A percentile compares a stretch with the other conserved stretches of the same genome.
Evolutionary conservation across 2,113 vertebrate genomes (phyloP).

Genomic region (Amblyornis subalaris): DNA sequence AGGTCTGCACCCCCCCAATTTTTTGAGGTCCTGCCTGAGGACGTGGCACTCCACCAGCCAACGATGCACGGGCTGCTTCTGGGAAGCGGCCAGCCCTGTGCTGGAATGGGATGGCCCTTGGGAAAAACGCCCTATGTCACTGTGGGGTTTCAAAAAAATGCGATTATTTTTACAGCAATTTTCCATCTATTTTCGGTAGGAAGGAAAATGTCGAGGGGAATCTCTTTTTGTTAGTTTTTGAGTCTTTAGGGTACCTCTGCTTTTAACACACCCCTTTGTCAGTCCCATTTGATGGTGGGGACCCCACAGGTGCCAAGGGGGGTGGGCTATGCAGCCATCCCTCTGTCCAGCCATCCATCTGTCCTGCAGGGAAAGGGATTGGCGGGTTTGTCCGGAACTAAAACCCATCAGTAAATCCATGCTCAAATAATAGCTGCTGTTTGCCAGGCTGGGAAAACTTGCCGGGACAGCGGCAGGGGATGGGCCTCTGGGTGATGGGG

Average conservation of each 20-base stretch:
- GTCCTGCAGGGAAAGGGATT: neutral
- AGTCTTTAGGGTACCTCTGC: neutral
- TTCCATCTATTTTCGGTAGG: slow-evolving; percentile 43
- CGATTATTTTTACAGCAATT: slow-evolving; percentile 50
- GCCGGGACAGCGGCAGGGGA: fast-evolving
- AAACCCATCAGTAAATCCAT: neutral
- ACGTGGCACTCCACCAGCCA: neutral
- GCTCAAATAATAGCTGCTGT: neutral
- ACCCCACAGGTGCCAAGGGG: neutral
- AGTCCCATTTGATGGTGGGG: fast-evolving
- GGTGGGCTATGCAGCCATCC: fast-evolving
- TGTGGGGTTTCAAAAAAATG: slow-evolving; percentile 12
- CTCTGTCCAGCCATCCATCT: fast-evolving
- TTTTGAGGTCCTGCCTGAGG: neutral
- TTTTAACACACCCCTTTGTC: neutral
- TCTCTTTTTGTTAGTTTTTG: neutral
- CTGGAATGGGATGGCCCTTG: neutral
- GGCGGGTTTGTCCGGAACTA: neutral
- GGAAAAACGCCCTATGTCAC: slow-evolving; percentile 7
- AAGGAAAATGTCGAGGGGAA: neutral
- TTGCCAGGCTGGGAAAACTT: neutral
- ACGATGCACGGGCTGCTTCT: neutral
- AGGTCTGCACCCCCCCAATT: neutral
- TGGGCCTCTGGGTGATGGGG: neutral
- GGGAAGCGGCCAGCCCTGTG: neutral